phyloP scores from a whole-genome alignment of 2,113 vertebrate genomes.

The Tyto alba region DNA sequence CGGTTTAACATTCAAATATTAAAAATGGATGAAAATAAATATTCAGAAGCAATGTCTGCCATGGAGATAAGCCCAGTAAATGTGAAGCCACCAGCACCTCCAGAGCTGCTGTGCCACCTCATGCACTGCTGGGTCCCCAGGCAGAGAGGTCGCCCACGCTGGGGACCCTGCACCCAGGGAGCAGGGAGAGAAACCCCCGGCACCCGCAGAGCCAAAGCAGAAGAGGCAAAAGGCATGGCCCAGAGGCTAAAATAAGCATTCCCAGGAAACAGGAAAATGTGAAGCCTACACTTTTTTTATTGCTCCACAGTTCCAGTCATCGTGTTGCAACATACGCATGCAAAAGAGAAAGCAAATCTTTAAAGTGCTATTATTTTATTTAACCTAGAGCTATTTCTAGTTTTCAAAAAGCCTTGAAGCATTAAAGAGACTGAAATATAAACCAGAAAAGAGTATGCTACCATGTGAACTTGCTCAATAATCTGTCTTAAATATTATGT shows the following conservation, averaged over 20 bases:
- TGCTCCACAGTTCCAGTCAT: neutral
- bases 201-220: neutral
- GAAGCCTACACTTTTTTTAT: neutral
- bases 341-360: neutral
- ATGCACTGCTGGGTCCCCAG: too few species aligned
- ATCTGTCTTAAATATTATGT: neutral
- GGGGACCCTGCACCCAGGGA: neutral
- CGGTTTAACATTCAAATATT: neutral
- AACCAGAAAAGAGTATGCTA: neutral
- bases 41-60: neutral
- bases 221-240: fast-evolving
- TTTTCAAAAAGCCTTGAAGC: neutral
- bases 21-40: neutral
- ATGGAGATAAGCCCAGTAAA: neutral
- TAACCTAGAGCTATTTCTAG: neutral
- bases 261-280: neutral
- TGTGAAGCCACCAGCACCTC: neutral
- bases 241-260: neutral
- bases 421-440: neutral
- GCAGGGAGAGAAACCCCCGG: neutral
- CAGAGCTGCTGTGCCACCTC: neutral
- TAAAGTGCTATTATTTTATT: neutral
- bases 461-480: neutral
- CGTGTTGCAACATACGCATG: neutral
- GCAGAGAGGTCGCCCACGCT: fast-evolving